phyloP scores from a whole-genome alignment of 1,140 invertebrate genomes.

The Tribolium madens region DNA sequence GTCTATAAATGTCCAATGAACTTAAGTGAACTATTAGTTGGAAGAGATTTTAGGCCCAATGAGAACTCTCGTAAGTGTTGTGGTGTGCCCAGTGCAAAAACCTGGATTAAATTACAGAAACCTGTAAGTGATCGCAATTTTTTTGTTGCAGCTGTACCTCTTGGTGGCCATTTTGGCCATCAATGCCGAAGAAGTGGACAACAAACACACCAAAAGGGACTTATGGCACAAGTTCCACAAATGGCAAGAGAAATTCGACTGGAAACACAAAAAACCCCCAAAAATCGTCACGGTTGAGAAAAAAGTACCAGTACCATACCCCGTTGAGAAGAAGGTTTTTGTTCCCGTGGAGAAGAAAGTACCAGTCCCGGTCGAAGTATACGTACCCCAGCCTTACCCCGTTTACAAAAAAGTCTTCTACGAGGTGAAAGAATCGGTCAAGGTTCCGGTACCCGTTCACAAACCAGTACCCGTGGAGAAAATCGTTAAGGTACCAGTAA shows the following conservation, averaged over 20 bases:
- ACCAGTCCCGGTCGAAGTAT: constrained; percentile 72
- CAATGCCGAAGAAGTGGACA: constrained; percentile 63
- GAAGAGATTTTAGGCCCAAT: not conserved
- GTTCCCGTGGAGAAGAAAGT: constrained; percentile 72
- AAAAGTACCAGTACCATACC: constrained; percentile 69
- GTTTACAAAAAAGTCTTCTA: constrained; percentile 79
- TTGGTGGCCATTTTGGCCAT: constrained; percentile 55
- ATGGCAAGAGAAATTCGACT: constrained; percentile 62
- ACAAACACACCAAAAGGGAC: constrained; percentile 77
- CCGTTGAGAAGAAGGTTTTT: constrained; percentile 63
- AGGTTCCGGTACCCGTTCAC: constrained; percentile 73
- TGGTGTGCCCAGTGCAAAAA: not conserved
- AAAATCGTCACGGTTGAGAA: constrained; percentile 84
- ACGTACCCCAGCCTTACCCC: constrained; percentile 73
- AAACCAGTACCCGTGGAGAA: constrained; percentile 81
- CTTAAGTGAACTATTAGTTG: not conserved
- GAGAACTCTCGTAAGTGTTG: constrained; percentile 39
- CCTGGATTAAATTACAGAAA: not conserved
- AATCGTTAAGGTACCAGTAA: constrained; percentile 77
- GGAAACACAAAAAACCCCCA: constrained; percentile 69
- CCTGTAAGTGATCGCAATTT: not conserved
- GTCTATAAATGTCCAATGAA: constrained; percentile 36
- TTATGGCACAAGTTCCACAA: constrained; percentile 64
- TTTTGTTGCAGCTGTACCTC: not conserved
- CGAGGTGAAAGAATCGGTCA: constrained; percentile 75